Evolutionary conservation across 2,113 vertebrate species (phyloP).

Genomic region (Sigmodon hispidus): DNA sequence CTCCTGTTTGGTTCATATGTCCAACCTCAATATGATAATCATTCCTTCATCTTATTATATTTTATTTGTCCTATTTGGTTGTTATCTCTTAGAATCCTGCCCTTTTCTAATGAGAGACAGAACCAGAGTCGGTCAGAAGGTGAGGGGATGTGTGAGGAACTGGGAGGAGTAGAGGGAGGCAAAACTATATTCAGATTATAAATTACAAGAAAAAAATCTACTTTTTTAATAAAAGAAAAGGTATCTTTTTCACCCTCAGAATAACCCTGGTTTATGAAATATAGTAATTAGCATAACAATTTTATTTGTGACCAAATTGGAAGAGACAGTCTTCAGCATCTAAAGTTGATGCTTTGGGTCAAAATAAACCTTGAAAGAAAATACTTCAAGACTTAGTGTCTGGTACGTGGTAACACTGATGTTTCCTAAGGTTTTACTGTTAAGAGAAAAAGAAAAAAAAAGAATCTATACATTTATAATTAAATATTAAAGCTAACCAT

Average conservation of each 20-base stretch:
- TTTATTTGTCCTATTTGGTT: neutral
- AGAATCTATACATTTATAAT: slow-evolving; percentile 10
- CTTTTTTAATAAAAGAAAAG: neutral
- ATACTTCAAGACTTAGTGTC: neutral
- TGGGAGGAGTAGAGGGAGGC: neutral
- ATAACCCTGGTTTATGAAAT: neutral
- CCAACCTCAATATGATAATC: neutral
- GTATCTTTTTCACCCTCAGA: neutral
- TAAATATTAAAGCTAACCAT: slow-evolving; percentile 16
- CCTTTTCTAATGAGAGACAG: neutral
- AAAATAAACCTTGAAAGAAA: neutral
- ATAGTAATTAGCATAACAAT: slow-evolving; percentile 3
- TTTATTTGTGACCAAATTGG: slow-evolving; percentile 17
- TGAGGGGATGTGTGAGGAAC: neutral
- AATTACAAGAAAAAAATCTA: neutral
- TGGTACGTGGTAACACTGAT: neutral
- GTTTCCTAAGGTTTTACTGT: neutral
- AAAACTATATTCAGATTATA: neutral
- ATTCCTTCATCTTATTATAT: neutral
- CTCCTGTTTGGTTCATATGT: neutral
- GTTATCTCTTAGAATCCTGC: neutral
- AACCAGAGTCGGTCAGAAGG: neutral
- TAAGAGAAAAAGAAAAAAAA: no score
- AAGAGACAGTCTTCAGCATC: neutral
- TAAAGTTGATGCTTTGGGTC: neutral